These are phyloP conservation scores for Rotaria socialis DNA, from an alignment of 2,888 invertebrate species.

Conservation along the genomic window DNA sequence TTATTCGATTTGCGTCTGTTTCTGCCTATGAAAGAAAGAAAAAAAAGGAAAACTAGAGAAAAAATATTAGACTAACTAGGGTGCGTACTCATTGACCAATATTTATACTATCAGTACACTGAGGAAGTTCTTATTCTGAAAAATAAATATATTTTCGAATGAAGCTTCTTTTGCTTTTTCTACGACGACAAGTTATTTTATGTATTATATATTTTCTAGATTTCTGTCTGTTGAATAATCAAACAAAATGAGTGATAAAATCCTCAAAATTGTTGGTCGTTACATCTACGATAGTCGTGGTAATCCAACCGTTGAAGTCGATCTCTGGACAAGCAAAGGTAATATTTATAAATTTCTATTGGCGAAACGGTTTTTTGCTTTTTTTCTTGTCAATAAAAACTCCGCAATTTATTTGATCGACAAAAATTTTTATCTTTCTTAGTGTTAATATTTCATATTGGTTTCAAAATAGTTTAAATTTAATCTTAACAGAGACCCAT, in stretches of 20 bases:
- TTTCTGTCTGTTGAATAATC: not conserved
- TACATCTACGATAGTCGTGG: slow-evolving; percentile 98
- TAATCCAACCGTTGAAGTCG: slow-evolving; percentile 96
- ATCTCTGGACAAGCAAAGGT: slow-evolving; percentile 69
- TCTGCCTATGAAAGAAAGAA: not conserved
- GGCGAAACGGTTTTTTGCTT: not conserved
- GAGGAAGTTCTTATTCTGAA: not conserved
- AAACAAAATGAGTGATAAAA: slow-evolving; percentile 74
- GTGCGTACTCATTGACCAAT: not conserved
- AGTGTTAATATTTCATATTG: not conserved
- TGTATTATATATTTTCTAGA: not conserved
- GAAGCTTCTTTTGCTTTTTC: not conserved
- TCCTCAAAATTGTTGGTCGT: slow-evolving; percentile 77
- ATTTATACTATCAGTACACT: not conserved
- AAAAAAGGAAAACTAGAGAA: not conserved
- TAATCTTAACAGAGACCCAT: not conserved
- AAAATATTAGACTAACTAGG: not conserved
- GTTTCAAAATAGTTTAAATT: not conserved
- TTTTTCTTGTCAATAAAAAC: not conserved
- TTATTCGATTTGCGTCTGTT: not conserved
- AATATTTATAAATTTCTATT: not conserved
- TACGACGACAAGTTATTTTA: not conserved
- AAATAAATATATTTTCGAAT: not conserved
- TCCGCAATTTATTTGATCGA: no score
- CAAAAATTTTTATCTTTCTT: not conserved